A percentile compares a stretch with the other conserved stretches of the same genome.
Evolutionary conservation across 2,888 invertebrate genomes (phyloP).

Genomic region (Terebella lapidaria): DNA sequence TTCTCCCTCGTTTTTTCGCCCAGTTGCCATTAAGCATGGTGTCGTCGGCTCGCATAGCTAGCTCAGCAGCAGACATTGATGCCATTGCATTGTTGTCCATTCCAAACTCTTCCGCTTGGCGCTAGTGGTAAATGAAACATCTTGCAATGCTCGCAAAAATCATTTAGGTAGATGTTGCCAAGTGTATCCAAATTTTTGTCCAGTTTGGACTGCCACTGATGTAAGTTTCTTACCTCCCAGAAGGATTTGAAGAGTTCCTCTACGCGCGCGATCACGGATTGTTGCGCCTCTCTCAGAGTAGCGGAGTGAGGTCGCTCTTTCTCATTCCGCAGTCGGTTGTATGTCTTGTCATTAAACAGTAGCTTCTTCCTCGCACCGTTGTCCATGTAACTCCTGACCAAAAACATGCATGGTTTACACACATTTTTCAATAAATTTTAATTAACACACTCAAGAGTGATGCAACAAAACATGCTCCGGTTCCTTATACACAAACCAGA

Average conservation of each 20-base stretch:
- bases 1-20: background rate
- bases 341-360: conserved; percentile 35
- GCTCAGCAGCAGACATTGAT: conserved; percentile 42
- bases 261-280: conserved; percentile 33
- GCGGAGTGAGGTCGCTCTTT: conserved; percentile 45
- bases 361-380: conserved; percentile 38
- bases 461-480: too few species aligned
- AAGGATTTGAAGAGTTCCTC: conserved; percentile 45
- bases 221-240: conserved; percentile 34
- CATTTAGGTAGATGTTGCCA: too few species aligned
- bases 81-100: conserved; percentile 28
- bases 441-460: too few species aligned
- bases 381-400: conserved; percentile 42
- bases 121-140: conserved; percentile 25
- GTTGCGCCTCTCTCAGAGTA: conserved; percentile 40
- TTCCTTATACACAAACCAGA: too few species aligned
- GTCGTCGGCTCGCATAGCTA: conserved; percentile 40
- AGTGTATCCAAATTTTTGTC: too few species aligned
- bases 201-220: too few species aligned
- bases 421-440: too few species aligned
- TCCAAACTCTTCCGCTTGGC: conserved; percentile 28
- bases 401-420: too few species aligned
- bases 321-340: conserved; percentile 31
- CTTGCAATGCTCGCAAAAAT: too few species aligned
- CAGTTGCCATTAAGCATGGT: background rate